Percentiles rank a stretch among this genome's conserved stretches.
phyloP scores from a whole-genome alignment of 2,113 vertebrate genomes.

The Heterotis niloticus region DNA sequence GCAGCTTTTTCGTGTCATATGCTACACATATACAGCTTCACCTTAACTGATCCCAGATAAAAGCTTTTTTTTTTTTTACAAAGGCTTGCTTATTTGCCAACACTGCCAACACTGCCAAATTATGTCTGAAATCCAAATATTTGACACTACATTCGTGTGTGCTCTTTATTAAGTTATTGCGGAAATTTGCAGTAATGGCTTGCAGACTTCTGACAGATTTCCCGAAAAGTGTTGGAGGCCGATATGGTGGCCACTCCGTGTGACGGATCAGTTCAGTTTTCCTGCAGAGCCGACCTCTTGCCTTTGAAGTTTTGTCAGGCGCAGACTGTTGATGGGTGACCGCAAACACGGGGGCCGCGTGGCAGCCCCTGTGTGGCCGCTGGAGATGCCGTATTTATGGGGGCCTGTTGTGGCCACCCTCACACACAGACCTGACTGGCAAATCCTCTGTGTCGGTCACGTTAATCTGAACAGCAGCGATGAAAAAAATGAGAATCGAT shows the following conservation, averaged over 20 bases:
- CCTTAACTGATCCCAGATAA: too few relatives aligned
- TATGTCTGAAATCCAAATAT: not conserved
- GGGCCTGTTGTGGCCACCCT: not conserved
- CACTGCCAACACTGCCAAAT: too few relatives aligned
- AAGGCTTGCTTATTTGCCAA: too few relatives aligned
- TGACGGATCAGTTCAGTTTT: not conserved
- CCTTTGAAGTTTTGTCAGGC: not conserved
- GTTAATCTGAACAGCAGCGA: not conserved
- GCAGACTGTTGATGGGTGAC: not conserved
- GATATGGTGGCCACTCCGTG: not conserved
- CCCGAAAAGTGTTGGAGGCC: constrained; percentile 12
- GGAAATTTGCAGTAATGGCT: constrained; percentile 6
- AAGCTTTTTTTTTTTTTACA: too few relatives aligned
- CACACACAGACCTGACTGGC: not conserved
- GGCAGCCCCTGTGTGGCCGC: not conserved
- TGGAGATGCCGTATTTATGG: not conserved
- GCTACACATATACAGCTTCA: too few relatives aligned
- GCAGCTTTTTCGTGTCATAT: too few relatives aligned
- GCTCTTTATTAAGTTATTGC: constrained; percentile 3
- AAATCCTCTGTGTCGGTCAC: not conserved
- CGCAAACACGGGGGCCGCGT: not conserved
- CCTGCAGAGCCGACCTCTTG: not conserved
- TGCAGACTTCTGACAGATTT: constrained; percentile 10
- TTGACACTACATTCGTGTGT: not conserved
- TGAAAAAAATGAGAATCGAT: not conserved